Percentiles rank a stretch among this genome's conserved stretches.
phyloP scores from a whole-genome alignment of 2,888 invertebrate genomes.

The Tricholauxania praeusta region DNA sequence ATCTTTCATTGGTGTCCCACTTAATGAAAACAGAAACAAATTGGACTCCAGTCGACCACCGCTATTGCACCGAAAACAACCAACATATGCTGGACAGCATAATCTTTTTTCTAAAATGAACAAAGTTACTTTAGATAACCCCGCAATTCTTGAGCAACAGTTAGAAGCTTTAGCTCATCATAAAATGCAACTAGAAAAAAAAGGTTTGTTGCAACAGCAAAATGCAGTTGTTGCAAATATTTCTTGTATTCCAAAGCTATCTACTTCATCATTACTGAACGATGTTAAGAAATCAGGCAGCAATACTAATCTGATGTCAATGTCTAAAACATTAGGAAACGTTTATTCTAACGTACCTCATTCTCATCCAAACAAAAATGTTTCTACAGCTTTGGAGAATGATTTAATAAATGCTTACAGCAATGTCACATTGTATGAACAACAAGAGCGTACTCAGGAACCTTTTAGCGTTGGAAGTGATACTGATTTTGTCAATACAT shows the following conservation, averaged over 20 bases:
- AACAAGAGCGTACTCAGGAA: not conserved
- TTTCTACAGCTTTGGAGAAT: not conserved
- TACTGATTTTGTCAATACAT: not conserved
- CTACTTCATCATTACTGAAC: constrained; percentile 50
- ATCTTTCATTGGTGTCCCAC: not conserved
- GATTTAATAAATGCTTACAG: constrained; percentile 44
- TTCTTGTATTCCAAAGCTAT: constrained; percentile 51
- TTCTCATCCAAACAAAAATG: constrained; percentile 5
- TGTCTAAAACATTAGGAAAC: constrained; percentile 38
- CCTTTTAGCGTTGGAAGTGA: too few relatives aligned
- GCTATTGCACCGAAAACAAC: constrained; percentile 53
- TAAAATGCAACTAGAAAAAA: constrained; percentile 67
- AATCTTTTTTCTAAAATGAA: constrained; percentile 49
- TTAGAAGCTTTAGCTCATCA: constrained; percentile 66
- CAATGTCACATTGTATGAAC: constrained; percentile 40
- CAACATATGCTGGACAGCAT: constrained; percentile 43
- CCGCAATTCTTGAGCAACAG: constrained; percentile 65
- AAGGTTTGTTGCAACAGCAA: constrained; percentile 53
- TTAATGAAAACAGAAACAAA: not conserved
- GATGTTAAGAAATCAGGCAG: constrained; percentile 11
- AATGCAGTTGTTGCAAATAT: constrained; percentile 10
- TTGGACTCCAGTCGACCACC: constrained; percentile 21
- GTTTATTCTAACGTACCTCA: constrained; percentile 30
- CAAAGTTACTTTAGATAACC: constrained; percentile 64
- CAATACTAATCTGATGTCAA: constrained; percentile 10